Percentiles rank a stretch among this genome's conserved stretches.
phyloP scores from a whole-genome alignment of 2,113 vertebrate species.

The Takifugu bimaculatus region DNA sequence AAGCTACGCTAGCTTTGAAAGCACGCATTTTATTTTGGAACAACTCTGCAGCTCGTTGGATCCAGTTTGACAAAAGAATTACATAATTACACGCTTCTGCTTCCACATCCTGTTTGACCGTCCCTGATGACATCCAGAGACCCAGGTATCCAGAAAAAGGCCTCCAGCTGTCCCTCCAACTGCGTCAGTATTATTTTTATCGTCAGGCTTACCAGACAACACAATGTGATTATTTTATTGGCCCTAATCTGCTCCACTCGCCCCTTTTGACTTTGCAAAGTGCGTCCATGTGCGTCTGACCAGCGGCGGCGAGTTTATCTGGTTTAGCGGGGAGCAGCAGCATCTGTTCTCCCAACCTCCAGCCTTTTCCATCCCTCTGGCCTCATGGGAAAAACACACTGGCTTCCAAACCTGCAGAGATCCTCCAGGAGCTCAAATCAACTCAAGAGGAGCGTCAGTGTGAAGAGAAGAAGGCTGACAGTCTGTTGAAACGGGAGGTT shows the following conservation, averaged over 20 bases:
- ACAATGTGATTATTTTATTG: slow-evolving; percentile 63
- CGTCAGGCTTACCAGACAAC: slow-evolving; percentile 57
- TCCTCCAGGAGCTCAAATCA: too few relatives aligned
- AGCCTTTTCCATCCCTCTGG: slow-evolving; percentile 42
- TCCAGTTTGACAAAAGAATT: too few relatives aligned
- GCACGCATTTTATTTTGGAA: too few relatives aligned
- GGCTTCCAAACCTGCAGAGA: slow-evolving; percentile 22
- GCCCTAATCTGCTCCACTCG: slow-evolving; percentile 59
- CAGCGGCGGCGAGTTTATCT: slow-evolving; percentile 62
- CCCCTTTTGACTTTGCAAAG: slow-evolving; percentile 54
- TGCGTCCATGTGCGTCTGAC: slow-evolving; percentile 54
- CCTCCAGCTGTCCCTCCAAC: slow-evolving; percentile 51
- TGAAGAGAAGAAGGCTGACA: slow-evolving; percentile 14
- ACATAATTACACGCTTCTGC: slow-evolving; percentile 5
- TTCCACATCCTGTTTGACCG: background rate
- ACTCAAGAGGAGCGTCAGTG: slow-evolving; percentile 4
- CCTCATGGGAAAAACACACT: slow-evolving; percentile 41
- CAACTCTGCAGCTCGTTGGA: too few relatives aligned
- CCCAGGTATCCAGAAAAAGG: slow-evolving; percentile 29
- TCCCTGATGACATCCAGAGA: background rate
- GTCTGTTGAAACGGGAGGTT: slow-evolving; percentile 15
- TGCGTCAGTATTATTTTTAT: slow-evolving; percentile 48
- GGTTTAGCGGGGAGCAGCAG: slow-evolving; percentile 65
- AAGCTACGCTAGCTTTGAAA: too few relatives aligned
- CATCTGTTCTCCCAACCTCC: slow-evolving; percentile 70